phyloP scores from a whole-genome alignment of 2,797 vertebrate genomes.

The Pristis pectinata region DNA sequence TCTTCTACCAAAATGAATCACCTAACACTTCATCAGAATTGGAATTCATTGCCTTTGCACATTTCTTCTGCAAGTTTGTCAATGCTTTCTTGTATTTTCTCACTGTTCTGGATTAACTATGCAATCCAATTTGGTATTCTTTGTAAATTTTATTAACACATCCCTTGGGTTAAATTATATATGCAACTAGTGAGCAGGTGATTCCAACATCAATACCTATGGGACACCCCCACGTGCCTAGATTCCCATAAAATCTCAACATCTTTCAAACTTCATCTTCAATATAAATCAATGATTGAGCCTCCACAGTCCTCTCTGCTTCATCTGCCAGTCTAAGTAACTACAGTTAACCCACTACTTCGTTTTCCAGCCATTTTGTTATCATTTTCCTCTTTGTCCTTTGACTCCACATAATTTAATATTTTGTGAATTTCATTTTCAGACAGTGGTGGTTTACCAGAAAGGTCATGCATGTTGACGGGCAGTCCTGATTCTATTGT shows the following conservation, averaged over 20 bases:
- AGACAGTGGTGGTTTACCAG: conserved; percentile 97
- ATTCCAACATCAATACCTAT: background rate
- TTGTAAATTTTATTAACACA: background rate
- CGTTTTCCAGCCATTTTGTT: conserved; percentile 29
- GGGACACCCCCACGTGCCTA: no score
- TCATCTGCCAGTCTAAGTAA: background rate
- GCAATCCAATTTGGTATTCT: background rate
- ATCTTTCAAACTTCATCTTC: no score
- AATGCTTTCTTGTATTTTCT: background rate
- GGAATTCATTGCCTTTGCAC: background rate
- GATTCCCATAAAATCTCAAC: no score
- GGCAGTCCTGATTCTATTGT: conserved; percentile 86
- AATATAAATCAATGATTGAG: no score
- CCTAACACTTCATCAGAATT: background rate
- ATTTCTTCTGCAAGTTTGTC: background rate
- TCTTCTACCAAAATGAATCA: background rate
- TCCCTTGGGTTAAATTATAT: background rate
- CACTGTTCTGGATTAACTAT: background rate
- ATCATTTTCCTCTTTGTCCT: background rate
- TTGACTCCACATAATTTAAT: background rate
- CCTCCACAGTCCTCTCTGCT: no score
- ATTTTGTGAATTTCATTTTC: conserved; percentile 43
- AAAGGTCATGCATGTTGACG: conserved; percentile 90
- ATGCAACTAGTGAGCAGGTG: background rate
- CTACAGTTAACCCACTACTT: background rate